These are phyloP conservation scores for Physocephala rufipes DNA, from an alignment of 2,888 invertebrate species.

Conservation along the genomic window DNA sequence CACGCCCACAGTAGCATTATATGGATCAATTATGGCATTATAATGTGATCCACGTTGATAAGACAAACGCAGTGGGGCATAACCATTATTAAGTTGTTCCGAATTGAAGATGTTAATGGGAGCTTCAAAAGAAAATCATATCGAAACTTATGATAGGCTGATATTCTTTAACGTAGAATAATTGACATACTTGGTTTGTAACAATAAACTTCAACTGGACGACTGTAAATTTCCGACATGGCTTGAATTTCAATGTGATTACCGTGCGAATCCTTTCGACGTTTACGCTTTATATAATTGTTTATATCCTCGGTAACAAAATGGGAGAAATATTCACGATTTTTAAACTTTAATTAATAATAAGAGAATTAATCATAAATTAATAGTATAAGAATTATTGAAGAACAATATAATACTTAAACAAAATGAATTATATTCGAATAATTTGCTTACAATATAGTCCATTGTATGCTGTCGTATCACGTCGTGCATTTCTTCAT, in stretches of 20 bases:
- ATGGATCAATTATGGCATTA: slow-evolving; percentile 87
- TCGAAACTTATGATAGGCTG: not conserved
- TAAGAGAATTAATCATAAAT: not conserved
- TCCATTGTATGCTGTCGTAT: slow-evolving; percentile 89
- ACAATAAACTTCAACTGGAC: slow-evolving; percentile 83
- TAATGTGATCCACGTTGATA: slow-evolving; percentile 90
- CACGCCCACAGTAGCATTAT: slow-evolving; percentile 82
- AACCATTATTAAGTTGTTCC: slow-evolving; percentile 74
- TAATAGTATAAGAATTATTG: not conserved
- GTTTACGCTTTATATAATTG: slow-evolving; percentile 82
- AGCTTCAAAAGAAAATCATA: slow-evolving; percentile 67
- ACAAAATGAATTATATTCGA: slow-evolving; percentile 16
- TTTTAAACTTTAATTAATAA: slow-evolving; percentile 72
- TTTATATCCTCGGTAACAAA: slow-evolving; percentile 91
- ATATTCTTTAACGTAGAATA: not conserved
- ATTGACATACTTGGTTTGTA: slow-evolving; percentile 59
- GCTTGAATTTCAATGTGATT: slow-evolving; percentile 93
- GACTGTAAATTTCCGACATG: slow-evolving; percentile 87
- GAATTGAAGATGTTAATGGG: slow-evolving; percentile 90
- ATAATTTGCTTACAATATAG: slow-evolving; percentile 76
- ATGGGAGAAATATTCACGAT: slow-evolving; percentile 86
- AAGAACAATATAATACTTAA: not conserved
- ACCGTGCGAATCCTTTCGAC: slow-evolving; percentile 82
- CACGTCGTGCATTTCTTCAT: slow-evolving; percentile 86
- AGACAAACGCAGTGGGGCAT: slow-evolving; percentile 82